phyloP scores from a whole-genome alignment of 2,888 invertebrate genomes.

The Mimumesa dahlbomi region DNA sequence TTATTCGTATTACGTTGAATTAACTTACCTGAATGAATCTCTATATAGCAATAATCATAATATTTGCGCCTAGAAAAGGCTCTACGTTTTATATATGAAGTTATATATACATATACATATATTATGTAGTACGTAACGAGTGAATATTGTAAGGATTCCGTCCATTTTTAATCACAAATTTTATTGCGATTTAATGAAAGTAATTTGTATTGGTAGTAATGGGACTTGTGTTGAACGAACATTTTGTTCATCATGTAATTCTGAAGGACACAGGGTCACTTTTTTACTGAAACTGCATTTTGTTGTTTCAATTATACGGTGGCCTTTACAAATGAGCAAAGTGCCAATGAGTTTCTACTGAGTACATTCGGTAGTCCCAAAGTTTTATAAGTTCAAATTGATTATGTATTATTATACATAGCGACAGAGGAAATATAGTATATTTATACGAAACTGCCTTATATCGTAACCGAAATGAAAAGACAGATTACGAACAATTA shows the following conservation, averaged over 20 bases:
- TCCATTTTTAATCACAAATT: slow-evolving; percentile 41
- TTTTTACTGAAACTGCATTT: neutral
- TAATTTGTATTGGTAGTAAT: too few relatives aligned
- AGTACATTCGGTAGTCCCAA: too few relatives aligned
- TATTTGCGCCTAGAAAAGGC: slow-evolving; percentile 22
- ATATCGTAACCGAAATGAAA: neutral
- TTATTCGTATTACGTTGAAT: too few relatives aligned
- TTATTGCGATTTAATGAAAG: too few relatives aligned
- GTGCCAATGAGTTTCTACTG: too few relatives aligned
- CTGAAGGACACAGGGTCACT: too few relatives aligned
- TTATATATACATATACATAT: slow-evolving; percentile 27
- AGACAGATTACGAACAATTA: neutral
- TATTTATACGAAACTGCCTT: neutral
- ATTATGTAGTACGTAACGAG: slow-evolving; percentile 32
- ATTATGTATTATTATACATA: neutral
- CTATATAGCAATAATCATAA: slow-evolving; percentile 10
- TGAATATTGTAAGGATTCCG: slow-evolving; percentile 49
- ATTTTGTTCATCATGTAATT: too few relatives aligned
- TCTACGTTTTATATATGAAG: too few relatives aligned
- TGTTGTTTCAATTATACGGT: too few relatives aligned
- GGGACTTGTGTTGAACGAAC: too few relatives aligned
- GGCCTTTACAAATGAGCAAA: too few relatives aligned
- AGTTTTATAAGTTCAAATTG: neutral
- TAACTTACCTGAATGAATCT: slow-evolving; percentile 14
- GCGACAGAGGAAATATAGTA: neutral